Percentiles rank a stretch among this genome's conserved stretches.
Conservation (phyloP, 2,797 vertebrate species). For the Spinus pinus region DNA sequence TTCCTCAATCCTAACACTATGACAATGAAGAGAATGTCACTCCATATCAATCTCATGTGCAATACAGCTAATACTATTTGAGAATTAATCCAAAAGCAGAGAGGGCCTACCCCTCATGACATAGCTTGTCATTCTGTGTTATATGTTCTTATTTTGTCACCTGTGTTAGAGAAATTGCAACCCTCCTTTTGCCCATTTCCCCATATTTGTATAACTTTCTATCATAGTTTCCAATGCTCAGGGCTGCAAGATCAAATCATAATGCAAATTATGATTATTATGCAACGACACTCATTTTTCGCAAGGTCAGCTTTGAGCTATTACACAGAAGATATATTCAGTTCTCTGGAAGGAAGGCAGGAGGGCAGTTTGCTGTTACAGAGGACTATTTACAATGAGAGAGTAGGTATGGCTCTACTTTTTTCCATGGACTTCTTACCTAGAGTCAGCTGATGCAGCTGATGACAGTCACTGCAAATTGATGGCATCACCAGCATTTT, state of each 20-base stretch:
- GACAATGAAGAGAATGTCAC: neutral
- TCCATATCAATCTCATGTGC: neutral
- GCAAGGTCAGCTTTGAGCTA: neutral
- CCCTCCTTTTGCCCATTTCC: neutral
- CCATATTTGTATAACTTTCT: neutral
- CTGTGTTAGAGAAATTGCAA: neutral
- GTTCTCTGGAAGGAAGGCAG: neutral
- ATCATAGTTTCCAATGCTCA: neutral
- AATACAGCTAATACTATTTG: neutral
- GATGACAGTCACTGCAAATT: neutral
- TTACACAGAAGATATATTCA: neutral
- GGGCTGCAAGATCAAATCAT: neutral
- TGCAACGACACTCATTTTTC: neutral
- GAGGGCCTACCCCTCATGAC: neutral
- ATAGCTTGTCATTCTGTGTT: neutral
- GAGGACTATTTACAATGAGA: neutral
- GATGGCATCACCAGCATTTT: neutral
- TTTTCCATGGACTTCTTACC: neutral
- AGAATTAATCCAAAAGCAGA: neutral
- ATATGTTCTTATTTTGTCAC: neutral
- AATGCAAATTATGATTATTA: no score
- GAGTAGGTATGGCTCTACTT: neutral
- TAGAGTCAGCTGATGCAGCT: neutral
- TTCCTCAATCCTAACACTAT: neutral
- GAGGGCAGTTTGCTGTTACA: neutral